Percentiles rank a stretch among this genome's conserved stretches.
Evolutionary conservation across 2,113 vertebrate genomes (phyloP).

Genomic region (Lampris incognitus): DNA sequence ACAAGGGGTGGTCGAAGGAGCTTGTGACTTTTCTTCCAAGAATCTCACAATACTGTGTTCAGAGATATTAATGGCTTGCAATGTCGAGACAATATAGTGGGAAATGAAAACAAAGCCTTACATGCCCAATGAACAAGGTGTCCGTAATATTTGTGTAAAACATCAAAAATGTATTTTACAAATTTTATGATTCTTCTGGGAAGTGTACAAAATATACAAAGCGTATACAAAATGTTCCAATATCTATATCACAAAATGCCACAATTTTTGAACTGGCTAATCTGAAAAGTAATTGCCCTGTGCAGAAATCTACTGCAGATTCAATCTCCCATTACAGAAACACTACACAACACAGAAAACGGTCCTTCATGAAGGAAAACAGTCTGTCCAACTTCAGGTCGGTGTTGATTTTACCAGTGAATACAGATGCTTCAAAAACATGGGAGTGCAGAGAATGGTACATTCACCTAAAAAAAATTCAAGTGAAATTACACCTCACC

Average conservation of each 20-base stretch:
- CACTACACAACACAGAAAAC: constrained; percentile 34
- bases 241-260: constrained; percentile 47
- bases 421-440: background rate
- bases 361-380: constrained; percentile 6
- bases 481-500: background rate
- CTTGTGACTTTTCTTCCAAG: no score
- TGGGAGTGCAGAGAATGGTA: background rate
- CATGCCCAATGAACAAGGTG: no score
- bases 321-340: constrained; percentile 36
- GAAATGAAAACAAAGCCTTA: no score
- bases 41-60: no score
- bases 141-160: background rate
- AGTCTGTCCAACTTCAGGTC: background rate
- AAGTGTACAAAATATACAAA: background rate
- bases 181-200: constrained; percentile 28
- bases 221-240: constrained; percentile 39
- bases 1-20: no score
- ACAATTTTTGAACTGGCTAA: constrained; percentile 33
- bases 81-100: no score
- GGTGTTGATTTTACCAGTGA: constrained; percentile 11
- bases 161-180: constrained; percentile 64
- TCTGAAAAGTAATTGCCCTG: constrained; percentile 36
- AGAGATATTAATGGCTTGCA: no score
- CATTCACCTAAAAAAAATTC: background rate
- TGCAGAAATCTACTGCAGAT: background rate